A percentile compares a stretch with the other conserved stretches of the same genome.
phyloP scores from a whole-genome alignment of 2,797 vertebrate species.

The Sciaenops ocellatus region DNA sequence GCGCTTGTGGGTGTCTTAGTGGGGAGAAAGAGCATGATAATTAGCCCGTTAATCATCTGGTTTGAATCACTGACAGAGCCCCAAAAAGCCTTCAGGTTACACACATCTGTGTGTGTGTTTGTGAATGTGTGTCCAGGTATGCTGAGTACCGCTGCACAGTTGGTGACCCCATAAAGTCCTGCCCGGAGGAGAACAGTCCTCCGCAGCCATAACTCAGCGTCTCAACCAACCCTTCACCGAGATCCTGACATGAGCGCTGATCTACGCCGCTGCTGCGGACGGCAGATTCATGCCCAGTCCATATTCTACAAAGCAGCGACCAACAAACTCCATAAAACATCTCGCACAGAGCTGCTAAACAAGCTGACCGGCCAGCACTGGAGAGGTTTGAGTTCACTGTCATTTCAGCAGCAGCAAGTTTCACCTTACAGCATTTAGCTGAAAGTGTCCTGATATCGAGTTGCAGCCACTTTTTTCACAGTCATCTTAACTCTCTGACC shows the following conservation, averaged over 20 bases:
- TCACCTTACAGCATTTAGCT: conserved; percentile 23
- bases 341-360: conserved; percentile 18
- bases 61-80: conserved; percentile 64
- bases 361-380: conserved; percentile 25
- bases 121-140: conserved; percentile 57
- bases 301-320: conserved; percentile 40
- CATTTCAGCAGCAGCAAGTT: conserved; percentile 29
- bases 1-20: conserved; percentile 50
- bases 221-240: conserved; percentile 45
- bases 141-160: conserved; percentile 51
- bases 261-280: conserved; percentile 43
- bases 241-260: conserved; percentile 42
- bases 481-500: conserved; percentile 6
- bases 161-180: conserved; percentile 71
- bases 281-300: conserved; percentile 53
- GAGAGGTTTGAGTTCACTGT: conserved; percentile 42
- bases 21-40: conserved; percentile 61
- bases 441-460: conserved; percentile 16
- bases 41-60: conserved; percentile 77
- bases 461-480: conserved; percentile 23
- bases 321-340: conserved; percentile 55
- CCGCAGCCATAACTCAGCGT: conserved; percentile 60
- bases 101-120: conserved; percentile 44
- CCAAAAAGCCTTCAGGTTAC: conserved; percentile 63
- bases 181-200: conserved; percentile 61